phyloP scores from a whole-genome alignment of 2,113 vertebrate species.

The Aptenodytes patagonicus region DNA sequence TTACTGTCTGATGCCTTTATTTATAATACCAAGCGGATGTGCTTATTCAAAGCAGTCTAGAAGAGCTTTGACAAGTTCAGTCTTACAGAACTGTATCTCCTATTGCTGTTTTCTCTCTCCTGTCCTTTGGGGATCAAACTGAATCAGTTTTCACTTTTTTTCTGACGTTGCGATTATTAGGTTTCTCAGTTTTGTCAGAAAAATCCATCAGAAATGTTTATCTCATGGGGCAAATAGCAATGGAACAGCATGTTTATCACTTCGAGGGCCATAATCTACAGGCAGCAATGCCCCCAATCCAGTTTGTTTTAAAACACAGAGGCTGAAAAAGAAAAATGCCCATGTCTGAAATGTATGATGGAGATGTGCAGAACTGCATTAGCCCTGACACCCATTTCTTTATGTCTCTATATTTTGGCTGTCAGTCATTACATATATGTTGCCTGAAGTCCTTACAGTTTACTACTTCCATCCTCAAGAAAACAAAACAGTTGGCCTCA shows the following conservation, averaged over 20 bases:
- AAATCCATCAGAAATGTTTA: slow-evolving; percentile 79
- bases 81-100: slow-evolving; percentile 67
- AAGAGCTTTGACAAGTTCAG: slow-evolving; percentile 70
- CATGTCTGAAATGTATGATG: slow-evolving; percentile 35
- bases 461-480: slow-evolving; percentile 1
- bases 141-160: slow-evolving; percentile 77
- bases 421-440: slow-evolving; percentile 58
- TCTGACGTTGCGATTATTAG: slow-evolving; percentile 76
- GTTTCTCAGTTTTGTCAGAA: slow-evolving; percentile 78
- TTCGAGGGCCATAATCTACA: slow-evolving; percentile 70
- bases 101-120: slow-evolving; percentile 62
- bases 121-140: slow-evolving; percentile 72
- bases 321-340: slow-evolving; percentile 57
- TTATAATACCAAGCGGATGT: slow-evolving; percentile 72
- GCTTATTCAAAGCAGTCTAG: slow-evolving; percentile 73
- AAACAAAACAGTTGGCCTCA: slow-evolving; percentile 15
- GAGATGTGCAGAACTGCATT: slow-evolving; percentile 56
- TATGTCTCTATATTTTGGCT: slow-evolving; percentile 62
- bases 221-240: slow-evolving; percentile 78
- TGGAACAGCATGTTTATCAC: slow-evolving; percentile 78
- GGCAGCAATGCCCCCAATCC: slow-evolving; percentile 61
- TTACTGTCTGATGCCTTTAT: slow-evolving; percentile 77
- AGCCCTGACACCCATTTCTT: slow-evolving; percentile 39
- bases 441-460: slow-evolving; percentile 44
- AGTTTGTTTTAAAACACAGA: slow-evolving; percentile 64